phyloP scores from a whole-genome alignment of 2,888 invertebrate species.

The Leptarthrus brevirostris region DNA sequence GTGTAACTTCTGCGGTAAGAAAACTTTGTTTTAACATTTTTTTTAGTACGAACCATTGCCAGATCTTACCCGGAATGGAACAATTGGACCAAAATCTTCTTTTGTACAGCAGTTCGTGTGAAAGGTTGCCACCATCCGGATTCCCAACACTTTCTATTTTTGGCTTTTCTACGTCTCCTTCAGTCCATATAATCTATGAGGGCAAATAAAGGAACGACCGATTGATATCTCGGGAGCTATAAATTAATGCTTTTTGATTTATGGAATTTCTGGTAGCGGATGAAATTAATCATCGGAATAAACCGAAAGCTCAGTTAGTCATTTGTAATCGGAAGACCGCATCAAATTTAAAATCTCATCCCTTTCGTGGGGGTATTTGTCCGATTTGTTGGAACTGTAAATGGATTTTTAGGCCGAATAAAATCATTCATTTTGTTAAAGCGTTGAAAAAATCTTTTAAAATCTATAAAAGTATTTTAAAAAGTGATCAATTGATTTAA shows the following conservation, averaged over 20 bases:
- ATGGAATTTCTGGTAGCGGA: conserved; percentile 26
- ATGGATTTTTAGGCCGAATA: no score
- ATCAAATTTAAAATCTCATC: conserved; percentile 15
- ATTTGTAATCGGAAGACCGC: conserved; percentile 32
- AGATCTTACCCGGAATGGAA: background rate
- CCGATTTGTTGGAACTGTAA: no score
- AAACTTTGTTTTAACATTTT: conserved; percentile 9
- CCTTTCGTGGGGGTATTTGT: no score
- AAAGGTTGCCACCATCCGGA: background rate
- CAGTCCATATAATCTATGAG: background rate
- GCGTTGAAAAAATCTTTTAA: no score
- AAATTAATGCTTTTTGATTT: conserved; percentile 39
- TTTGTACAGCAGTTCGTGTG: background rate
- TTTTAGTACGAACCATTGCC: conserved; percentile 1
- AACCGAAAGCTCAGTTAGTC: conserved; percentile 23
- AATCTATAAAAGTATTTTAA: no score
- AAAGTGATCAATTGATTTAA: no score
- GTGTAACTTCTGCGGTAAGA: conserved; percentile 18
- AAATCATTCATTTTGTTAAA: no score
- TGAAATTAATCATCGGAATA: conserved; percentile 26
- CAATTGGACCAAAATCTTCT: conserved; percentile 11
- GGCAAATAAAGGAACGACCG: background rate
- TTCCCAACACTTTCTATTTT: background rate
- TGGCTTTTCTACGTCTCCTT: background rate
- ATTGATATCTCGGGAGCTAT: conserved; percentile 30